phyloP scores from a whole-genome alignment of 2,888 invertebrate genomes.

The Lasioglossum leucozonium region DNA sequence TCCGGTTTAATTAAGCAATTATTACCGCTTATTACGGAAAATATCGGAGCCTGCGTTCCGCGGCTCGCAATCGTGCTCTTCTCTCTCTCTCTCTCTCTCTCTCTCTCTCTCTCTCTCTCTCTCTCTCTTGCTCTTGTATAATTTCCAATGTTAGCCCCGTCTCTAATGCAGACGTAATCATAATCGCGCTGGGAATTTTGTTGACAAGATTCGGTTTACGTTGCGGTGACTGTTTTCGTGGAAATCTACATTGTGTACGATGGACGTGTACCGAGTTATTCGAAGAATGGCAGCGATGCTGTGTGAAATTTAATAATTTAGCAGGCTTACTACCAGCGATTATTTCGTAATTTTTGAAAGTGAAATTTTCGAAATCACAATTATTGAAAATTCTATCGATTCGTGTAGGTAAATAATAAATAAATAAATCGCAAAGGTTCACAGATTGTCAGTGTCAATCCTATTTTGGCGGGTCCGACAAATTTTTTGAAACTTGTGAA shows the following conservation, averaged over 20 bases:
- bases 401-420: too few relatives aligned
- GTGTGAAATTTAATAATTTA: not conserved
- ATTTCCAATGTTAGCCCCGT: conserved; percentile 33
- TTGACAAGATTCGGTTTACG: not conserved
- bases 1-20: conserved; percentile 81
- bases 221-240: not conserved
- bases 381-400: too few relatives aligned
- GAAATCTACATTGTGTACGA: not conserved
- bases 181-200: conserved; percentile 11
- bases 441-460: not conserved
- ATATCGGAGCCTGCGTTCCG: conserved; percentile 64
- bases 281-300: not conserved
- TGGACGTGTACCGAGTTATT: not conserved
- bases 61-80: not conserved
- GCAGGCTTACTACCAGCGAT: not conserved
- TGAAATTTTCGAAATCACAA: too few relatives aligned
- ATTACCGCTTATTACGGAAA: conserved; percentile 76
- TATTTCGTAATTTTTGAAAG: too few relatives aligned
- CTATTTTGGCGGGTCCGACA: not conserved
- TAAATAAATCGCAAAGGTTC: too few relatives aligned
- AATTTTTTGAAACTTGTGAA: not conserved
- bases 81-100: conserved; percentile 12
- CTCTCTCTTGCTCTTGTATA: conserved; percentile 36
- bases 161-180: conserved; percentile 16
- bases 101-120: conserved; percentile 13